These are phyloP conservation scores for Poeciliopsis turneri DNA, from an alignment of 2,797 vertebrate species.

Conservation along the genomic window DNA sequence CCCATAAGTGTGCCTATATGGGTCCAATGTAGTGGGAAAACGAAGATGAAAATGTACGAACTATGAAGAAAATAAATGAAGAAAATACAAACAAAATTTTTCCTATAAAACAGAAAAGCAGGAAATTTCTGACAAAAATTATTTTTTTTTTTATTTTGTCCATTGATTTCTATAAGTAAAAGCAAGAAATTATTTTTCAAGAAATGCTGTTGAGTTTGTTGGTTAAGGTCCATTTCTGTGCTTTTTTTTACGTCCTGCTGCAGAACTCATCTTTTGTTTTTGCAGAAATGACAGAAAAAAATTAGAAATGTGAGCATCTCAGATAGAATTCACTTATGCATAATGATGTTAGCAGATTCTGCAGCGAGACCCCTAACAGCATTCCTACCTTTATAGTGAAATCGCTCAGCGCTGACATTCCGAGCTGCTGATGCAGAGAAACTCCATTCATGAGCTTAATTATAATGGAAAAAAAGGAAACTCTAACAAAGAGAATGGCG, in stretches of 20 bases:
- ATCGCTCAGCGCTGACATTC: slow-evolving; percentile 38
- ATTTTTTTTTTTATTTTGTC: not conserved
- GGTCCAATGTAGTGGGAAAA: not conserved
- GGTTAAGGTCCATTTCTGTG: not conserved
- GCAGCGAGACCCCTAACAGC: slow-evolving; percentile 33
- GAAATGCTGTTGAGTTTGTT: not conserved
- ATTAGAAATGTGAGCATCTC: slow-evolving; percentile 30
- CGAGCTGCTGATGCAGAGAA: slow-evolving; percentile 42
- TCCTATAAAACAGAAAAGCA: not conserved
- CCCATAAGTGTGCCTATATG: not conserved
- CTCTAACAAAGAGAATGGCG: not conserved
- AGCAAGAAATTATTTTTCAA: not conserved
- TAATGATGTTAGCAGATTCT: slow-evolving; percentile 55
- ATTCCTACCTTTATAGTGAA: slow-evolving; percentile 45
- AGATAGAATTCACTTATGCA: slow-evolving; percentile 22
- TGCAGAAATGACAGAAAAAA: slow-evolving; percentile 4
- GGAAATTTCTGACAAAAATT: slow-evolving; percentile 5
- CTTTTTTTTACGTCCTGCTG: slow-evolving; percentile 13
- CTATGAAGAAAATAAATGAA: not conserved
- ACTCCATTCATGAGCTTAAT: slow-evolving; percentile 36
- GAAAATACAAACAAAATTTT: not conserved
- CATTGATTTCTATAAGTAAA: not conserved
- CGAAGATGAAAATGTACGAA: not conserved
- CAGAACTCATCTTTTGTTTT: not conserved
- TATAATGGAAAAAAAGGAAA: slow-evolving; percentile 5